Base-by-base conservation (phyloP, 2,888 invertebrate species). In the Phaedon cochleariae region DNA sequence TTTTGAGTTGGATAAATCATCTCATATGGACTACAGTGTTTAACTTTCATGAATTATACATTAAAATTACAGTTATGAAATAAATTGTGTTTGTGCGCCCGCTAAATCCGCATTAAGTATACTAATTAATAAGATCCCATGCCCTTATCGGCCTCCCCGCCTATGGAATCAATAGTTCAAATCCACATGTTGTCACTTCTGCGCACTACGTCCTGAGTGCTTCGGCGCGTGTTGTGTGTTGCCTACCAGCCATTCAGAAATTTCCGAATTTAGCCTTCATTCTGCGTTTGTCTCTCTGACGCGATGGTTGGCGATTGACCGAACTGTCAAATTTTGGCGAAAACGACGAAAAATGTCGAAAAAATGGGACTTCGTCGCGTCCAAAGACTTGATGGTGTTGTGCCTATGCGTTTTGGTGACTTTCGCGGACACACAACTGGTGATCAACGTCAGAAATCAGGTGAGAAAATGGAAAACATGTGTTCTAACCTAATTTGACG, bases 401-500 rank as follows among this genome's bases (percentile, higher is more conserved):
- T 67, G 74, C 59, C 58, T 73, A 64, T 73, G 69, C 72, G 69
- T 79, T 62, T 65, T 77, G 64, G 64, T 74, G 65, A 69, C 72
- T 67, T 72, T 74, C 54, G 73, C 76, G 60, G 75, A 75, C 67
- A 74, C 78, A 9, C 81, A 82, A 71, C 73, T 82, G 52, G 76
- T 82, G 58, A 82, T 82, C 60, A 82, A 82, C 76, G 82, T 82
- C 54, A 77, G 80, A 70, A 82, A 82, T 77, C 82, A 82, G 82
- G 82, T 82, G 70, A 74, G 76, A 67, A 53, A 0, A 6, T 6
- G 3, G 26, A 57, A 69, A 72, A 72, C 73, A 74, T 73, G 72
- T 69, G 70, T 72, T 68, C 70, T 75, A 74, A 76, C 76, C 75
- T 75, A 61, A 70, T 49, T 59, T 54, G 26, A 18, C 15, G 26